A percentile compares a stretch with the other conserved stretches of the same genome.
Evolutionary conservation across 2,113 vertebrate genomes (phyloP).

Genomic region (Gymnobelideus leadbeateri): DNA sequence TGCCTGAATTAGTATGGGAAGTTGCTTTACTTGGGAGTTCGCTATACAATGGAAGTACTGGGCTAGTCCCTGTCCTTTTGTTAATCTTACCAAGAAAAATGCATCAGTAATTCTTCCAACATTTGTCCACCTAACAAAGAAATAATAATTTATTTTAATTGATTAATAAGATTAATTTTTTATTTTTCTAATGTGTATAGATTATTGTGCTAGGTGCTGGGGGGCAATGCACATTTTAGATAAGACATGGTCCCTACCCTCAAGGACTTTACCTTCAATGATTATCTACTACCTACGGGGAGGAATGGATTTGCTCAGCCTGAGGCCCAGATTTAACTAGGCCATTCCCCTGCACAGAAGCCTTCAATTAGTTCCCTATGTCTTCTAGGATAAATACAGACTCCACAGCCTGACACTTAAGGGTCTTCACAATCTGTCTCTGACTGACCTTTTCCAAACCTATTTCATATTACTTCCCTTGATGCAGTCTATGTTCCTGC

Average conservation of each 20-base stretch:
- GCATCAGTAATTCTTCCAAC: not conserved
- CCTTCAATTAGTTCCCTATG: not conserved
- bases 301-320: no score
- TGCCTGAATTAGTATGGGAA: no score
- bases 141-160: not conserved
- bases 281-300: no score
- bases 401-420: not conserved
- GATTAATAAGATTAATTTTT: not conserved
- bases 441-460: not conserved
- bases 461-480: not conserved
- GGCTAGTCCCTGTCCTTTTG: not conserved
- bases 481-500: no score
- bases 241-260: not conserved
- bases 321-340: no score
- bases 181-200: not conserved
- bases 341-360: not conserved
- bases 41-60: no score
- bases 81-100: not conserved
- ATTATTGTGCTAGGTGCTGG: not conserved
- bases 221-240: not conserved
- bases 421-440: not conserved
- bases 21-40: no score
- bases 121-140: not conserved
- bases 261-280: no score
- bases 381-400: not conserved